Base-by-base conservation (phyloP, 1,140 invertebrate genomes). In the Scaptomyza montana region DNA sequence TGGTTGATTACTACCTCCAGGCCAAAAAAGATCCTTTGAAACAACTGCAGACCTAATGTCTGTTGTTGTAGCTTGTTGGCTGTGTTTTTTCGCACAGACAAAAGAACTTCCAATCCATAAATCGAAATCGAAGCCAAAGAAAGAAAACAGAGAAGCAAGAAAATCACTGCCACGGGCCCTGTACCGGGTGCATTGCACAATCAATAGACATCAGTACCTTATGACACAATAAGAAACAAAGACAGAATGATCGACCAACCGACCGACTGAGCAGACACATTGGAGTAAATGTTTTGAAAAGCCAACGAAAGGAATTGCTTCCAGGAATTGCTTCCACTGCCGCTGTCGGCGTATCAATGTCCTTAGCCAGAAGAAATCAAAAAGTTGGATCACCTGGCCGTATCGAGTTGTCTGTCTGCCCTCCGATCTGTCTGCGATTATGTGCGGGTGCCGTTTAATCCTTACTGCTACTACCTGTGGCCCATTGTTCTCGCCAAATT, bases 261-360 rank as follows among this genome's bases (percentile, higher is more conserved):
- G 13, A 41, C 21, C 47, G 60, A 71, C 39, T 36, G 28, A 60
- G 45, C 69, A 77, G 39, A 71, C 54, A 91, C 77, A 91, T 72
- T 87, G 90, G 86, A 80, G 86, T 85, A 90, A 91, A 91, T 91
- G 86, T 91, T 91, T 91, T 90, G 90, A 91, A 91, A 91, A 91
- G 90, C 90, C 90, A 90, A 70, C 71, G 74, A 91, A 91, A 91
- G 90, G 84, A 91, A 91, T 91, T 91, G 90, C 90, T 91, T 91
- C 90, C 80, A 86, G 64, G 90, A 91, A 91, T 81, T 36, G 33
- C 33, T 36, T 6, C 63, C 13, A 41, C 41, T 16, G 28, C 43
- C 51, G 60, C 39, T 43, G 78, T 63, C 63, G 80, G 63, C 77
- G 62, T 89, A 89, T 89, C 84, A 89, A 89, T 89, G 79, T 89